Evolutionary conservation across 2,888 invertebrate genomes (phyloP), one percentile per base, ranked within the genome.

Genomic region (Xylocampa areola): DNA sequence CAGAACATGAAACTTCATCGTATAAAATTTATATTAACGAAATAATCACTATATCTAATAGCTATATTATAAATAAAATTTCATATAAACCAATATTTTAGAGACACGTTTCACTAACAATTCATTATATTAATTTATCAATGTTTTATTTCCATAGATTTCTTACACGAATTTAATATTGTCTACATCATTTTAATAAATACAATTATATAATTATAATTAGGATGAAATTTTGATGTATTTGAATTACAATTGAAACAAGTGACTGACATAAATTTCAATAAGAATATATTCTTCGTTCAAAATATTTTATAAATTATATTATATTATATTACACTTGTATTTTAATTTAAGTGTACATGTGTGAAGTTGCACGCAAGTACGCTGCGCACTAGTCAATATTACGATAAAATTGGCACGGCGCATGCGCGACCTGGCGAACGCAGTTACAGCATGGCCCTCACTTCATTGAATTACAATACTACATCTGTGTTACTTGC

Each of bases 1-100:
- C 73, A 84, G 86, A 90, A 86, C 86, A 76, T 82, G 84, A 87
- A 88, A 89, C 81, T 68, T 85, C 76, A 67, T 88, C 83, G 90
- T 92, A 92, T 91, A 92, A 92, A 92, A 91, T 90, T 87, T 89
- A 80, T 85, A 78, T 77, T 73, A 87, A 85, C 85, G 74, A 76
- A 88, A 85, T 79, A 75, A 60, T 63, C n/a, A 80, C 84, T 87
- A 88, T 73, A 60, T 77, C 80, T 86, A 86, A 82, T 74, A 83
- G 76, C 80, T 82, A 82, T 76, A 52, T 69, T 66, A 67, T 77
- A 86, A 77, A 69, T 68, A 77, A 80, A 78, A 68, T 58, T 67
- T 43, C 57, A 73, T 73, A 76, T 57, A 79, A 81, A 78, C 44
- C 37, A 78, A 76, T 72, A 72, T 68, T 71, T 68, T 66, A 79